Evolutionary conservation across 2,888 invertebrate genomes (phyloP).

Genomic region (Thalpophila matura): DNA sequence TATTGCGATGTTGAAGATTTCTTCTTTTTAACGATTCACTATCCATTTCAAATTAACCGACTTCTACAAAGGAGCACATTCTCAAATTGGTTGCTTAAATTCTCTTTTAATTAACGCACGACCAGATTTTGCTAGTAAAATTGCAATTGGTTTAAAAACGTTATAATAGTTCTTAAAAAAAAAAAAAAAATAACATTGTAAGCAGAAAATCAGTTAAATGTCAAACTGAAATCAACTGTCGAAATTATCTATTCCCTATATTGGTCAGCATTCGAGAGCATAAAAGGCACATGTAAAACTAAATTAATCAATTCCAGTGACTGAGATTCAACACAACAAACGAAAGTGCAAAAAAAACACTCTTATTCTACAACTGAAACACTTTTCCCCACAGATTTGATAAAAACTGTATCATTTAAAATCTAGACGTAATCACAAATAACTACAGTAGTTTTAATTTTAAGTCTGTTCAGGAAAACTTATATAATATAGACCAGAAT

Average conservation of each 20-base stretch:
- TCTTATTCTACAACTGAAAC: conserved; percentile 35
- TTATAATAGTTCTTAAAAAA: too few species aligned
- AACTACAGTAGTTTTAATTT: conserved; percentile 32
- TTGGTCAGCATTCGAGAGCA: neutral
- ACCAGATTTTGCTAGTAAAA: too few species aligned
- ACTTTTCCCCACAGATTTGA: neutral
- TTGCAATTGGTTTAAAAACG: too few species aligned
- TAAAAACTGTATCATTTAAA: conserved; percentile 20
- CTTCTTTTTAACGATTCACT: neutral
- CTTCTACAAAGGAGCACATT: too few species aligned
- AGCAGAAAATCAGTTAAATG: neutral
- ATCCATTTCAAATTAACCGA: too few species aligned
- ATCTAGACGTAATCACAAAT: conserved; percentile 38
- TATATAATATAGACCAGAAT: conserved; percentile 76
- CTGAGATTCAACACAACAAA: conserved; percentile 56
- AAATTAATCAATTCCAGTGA: conserved; percentile 44
- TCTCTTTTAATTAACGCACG: too few species aligned
- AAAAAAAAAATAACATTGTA: neutral
- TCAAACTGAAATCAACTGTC: neutral
- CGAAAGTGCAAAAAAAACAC: conserved; percentile 45
- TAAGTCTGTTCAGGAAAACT: conserved; percentile 63
- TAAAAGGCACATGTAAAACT: conserved; percentile 1
- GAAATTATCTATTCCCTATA: neutral
- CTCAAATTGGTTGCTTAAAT: too few species aligned
- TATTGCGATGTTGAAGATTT: neutral